Evolutionary conservation across 1,140 invertebrate genomes (phyloP), one percentile per base, ranked within the genome.

Genomic region (Zaprionus vittiger): DNA sequence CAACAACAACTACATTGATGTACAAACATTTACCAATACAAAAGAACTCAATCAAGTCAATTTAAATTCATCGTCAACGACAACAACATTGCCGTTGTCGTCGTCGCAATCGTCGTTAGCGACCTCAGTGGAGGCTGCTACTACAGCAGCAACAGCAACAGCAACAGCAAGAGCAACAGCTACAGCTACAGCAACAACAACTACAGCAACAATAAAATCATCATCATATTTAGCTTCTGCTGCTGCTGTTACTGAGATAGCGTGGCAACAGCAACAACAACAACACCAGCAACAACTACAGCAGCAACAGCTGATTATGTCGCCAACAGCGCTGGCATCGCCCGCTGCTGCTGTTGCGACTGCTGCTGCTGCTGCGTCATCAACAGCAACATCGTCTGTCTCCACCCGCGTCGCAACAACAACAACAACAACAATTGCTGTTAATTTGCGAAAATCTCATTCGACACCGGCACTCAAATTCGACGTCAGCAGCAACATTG

Each of bases 21-120:
- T 89, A 85, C 79, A 90, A 85, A 82, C 79, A 91, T 80, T 85
- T 91, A 91, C 86, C 85, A 90, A 90, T 91, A 90, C 86, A 91
- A 73, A 86, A 78, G 79, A 85, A 59, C 82, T 83, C 85, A 90
- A 90, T 90, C 85, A 90, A 91, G 81, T 91, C 85, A 90, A 91
- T 90, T 90, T 90, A 91, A 90, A 85, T 85, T 90, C 85, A 86
- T 91, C 82, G 79, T 77, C 81, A 81, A 69, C 82, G 65, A 77
- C 69, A 59, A 24, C 66, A 64, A 55, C 69, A 59, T 59, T 34
- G 17, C 7, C 49, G 4, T n/a, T 15, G 49, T 52, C 12, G 24
- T 59, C 31, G 56, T 37, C 56, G 65, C 65, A 57, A 61, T 60
- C 70, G 68, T 70, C 44, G 62, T 56, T 73, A 64, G 41, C 80